Conservation (phyloP, 2,113 vertebrate genomes). For the Tragelaphus strepsiceros region DNA sequence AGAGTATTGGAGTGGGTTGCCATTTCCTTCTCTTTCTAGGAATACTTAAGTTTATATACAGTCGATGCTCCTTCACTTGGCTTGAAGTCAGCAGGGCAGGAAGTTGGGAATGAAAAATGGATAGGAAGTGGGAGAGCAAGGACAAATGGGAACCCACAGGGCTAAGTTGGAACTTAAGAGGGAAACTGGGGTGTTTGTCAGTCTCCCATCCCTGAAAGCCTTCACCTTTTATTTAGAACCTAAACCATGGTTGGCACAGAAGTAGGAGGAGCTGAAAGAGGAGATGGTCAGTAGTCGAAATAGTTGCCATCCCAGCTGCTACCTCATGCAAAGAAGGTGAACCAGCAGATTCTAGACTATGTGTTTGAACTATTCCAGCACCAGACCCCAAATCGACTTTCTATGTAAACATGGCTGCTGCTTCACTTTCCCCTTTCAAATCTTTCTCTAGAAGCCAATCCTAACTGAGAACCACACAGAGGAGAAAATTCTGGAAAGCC, state of each 20-base stretch:
- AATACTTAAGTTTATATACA: neutral
- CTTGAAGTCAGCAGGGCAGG: neutral
- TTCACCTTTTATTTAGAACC: neutral
- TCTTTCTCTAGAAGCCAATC: neutral
- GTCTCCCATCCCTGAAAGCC: neutral
- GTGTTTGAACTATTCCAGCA: rapidly evolving
- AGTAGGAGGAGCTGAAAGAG: neutral
- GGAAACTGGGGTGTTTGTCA: neutral
- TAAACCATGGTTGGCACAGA: neutral
- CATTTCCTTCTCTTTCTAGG: neutral
- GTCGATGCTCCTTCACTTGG: neutral
- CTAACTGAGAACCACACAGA: neutral
- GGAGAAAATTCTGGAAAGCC: neutral
- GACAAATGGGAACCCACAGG: neutral
- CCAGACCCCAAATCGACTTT: neutral
- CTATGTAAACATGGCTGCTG: neutral
- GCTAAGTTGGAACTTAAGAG: neutral
- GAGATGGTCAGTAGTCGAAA: rapidly evolving
- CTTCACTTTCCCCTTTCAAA: neutral
- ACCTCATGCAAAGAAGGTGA: neutral
- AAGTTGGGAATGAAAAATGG: neutral
- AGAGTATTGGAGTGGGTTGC: neutral
- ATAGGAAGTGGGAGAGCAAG: neutral
- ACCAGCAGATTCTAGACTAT: neutral
- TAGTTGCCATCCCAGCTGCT: neutral